Base-by-base conservation (phyloP, 2,888 invertebrate genomes). In the Exephanes ischioxanthus region DNA sequence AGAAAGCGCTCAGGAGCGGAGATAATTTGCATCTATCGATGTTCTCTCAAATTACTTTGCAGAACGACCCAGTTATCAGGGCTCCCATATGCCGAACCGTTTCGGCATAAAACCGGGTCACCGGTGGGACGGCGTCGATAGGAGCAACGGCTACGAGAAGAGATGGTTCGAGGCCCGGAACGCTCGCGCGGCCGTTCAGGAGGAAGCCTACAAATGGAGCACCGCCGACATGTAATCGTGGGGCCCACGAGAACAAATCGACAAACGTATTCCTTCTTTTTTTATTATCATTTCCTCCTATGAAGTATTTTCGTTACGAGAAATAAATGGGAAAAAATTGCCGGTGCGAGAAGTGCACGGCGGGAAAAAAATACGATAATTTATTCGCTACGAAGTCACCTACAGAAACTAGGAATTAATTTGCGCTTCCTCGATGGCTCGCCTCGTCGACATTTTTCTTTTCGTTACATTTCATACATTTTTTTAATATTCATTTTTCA, bases 51-150 rank as follows among this genome's bases (percentile, higher is more conserved):
- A 67, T 67, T 45, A 86, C 67, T 93, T 63, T 92, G 45, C 89
- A 96, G 96, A 95, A 68, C 95, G 95, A 91, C 97, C 97, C 0
- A 94, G 94, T 9, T 99, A 98, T 94, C 96, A 96, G 91, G 99
- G 99, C 0, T 96, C 97, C 41, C 98, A 96, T 90, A 97, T 97
- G 78, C 98, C 99, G 16, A 99, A 99, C 95, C 96, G 99, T 1
- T 99, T 97, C 94, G 96, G 97, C 84, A 98, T 99, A 77, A 95
- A 96, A 9, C 99, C 99, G 0, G 99, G 99, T 0, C 97, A 98
- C 94, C 95, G 99, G 16, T 99, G 99, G 99, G 99, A 99, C 93
- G 99, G 99, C 0, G 99, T 99, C 0, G 98, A 99, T 94, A 95
- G 99, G 30, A 99, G 99, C 5, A 99, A 97, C 94, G 99, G 99